Evolutionary conservation across 2,113 vertebrate genomes (phyloP).

Genomic region (Odontophorus gujanensis): DNA sequence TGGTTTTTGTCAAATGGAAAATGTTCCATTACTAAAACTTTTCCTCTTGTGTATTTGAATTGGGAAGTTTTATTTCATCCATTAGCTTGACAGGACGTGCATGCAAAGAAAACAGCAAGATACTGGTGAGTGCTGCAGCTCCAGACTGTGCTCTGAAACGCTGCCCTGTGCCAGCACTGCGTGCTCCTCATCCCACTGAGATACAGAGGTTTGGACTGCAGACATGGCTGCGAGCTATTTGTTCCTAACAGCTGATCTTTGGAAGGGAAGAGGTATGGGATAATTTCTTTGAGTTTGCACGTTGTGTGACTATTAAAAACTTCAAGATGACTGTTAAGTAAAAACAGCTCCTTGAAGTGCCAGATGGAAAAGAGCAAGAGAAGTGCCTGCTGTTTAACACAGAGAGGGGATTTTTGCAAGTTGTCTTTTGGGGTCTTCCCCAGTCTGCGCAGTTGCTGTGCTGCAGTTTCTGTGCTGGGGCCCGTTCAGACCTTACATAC

Average conservation of each 20-base stretch:
- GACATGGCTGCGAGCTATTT: not conserved
- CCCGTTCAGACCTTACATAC: not conserved
- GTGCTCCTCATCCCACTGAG: not conserved
- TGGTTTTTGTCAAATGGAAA: not conserved
- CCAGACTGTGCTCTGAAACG: not conserved
- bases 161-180: not conserved
- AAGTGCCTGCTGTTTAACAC: slow-evolving; percentile 39
- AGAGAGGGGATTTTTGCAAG: not conserved
- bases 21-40: not conserved
- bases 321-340: slow-evolving; percentile 46
- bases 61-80: not conserved
- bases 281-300: slow-evolving; percentile 51
- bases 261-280: not conserved
- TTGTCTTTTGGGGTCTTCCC: slow-evolving; percentile 4
- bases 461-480: rapidly evolving
- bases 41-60: not conserved
- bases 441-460: not conserved
- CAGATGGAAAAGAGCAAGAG: slow-evolving; percentile 59
- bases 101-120: not conserved
- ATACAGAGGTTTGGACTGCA: not conserved
- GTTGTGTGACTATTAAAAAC: slow-evolving; percentile 39
- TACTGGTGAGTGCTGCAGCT: not conserved
- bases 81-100: not conserved
- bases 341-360: slow-evolving; percentile 61
- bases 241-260: slow-evolving; percentile 43